phyloP scores from a whole-genome alignment of 1,140 invertebrate genomes.

The Diploscapter pachys region DNA sequence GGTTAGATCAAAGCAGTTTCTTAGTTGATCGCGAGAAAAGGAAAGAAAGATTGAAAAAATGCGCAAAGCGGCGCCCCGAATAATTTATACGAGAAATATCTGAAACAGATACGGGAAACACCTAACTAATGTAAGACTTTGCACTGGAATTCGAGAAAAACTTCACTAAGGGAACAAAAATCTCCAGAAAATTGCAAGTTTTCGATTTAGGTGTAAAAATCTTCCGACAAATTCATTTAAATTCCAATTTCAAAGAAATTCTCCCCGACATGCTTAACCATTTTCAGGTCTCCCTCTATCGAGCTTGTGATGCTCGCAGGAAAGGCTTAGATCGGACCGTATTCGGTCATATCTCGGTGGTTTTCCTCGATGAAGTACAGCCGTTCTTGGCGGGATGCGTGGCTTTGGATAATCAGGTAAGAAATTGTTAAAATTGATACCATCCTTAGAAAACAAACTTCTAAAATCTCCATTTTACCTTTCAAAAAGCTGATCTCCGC shows the following conservation, averaged over 20 bases:
- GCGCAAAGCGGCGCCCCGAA: neutral
- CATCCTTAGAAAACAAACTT: neutral
- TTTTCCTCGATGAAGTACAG: constrained; percentile 35
- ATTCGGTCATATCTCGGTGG: constrained; percentile 30
- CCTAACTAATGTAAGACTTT: neutral
- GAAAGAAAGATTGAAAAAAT: neutral
- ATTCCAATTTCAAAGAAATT: neutral
- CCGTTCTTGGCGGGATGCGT: constrained; percentile 36
- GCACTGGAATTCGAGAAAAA: neutral
- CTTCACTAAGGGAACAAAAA: neutral
- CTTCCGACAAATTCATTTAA: neutral
- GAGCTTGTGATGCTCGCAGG: constrained; percentile 29
- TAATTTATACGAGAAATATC: neutral
- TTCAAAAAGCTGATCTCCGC: neutral
- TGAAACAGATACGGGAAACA: neutral
- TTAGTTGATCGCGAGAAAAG: neutral
- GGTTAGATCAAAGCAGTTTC: too few relatives aligned
- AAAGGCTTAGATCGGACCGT: constrained; percentile 30
- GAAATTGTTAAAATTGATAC: neutral
- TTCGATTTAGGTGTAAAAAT: too few relatives aligned
- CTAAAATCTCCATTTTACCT: neutral
- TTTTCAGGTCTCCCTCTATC: constrained; percentile 29
- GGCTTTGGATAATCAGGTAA: constrained; percentile 36
- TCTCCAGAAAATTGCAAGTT: neutral
- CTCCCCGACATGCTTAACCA: neutral